Evolutionary conservation across 2,113 vertebrate species (phyloP).

Genomic region (Cygnus atratus): DNA sequence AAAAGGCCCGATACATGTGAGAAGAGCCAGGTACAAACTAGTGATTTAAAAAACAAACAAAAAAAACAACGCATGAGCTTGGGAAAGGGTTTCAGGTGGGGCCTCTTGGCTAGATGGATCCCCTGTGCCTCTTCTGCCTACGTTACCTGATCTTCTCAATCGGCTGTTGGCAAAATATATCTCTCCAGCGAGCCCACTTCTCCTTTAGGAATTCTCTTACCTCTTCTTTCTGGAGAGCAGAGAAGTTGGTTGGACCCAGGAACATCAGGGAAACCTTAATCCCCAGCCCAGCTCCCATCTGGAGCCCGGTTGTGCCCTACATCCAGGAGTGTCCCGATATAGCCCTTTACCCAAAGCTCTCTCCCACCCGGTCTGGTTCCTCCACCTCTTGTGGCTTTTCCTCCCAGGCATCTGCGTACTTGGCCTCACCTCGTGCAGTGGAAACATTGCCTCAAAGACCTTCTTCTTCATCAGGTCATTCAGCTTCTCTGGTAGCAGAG

Average conservation of each 20-base stretch:
- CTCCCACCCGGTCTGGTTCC: accelerated
- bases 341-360: background rate
- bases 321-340: accelerated
- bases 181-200: constrained; percentile 83
- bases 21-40: background rate
- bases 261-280: accelerated
- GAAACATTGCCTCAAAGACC: constrained; percentile 87
- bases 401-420: background rate
- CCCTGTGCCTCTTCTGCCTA: background rate
- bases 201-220: constrained; percentile 55
- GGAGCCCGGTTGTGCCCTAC: accelerated
- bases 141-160: constrained; percentile 80
- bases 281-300: accelerated
- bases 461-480: constrained; percentile 69
- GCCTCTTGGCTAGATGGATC: background rate
- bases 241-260: background rate
- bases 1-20: accelerated
- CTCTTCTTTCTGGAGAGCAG: constrained; percentile 60
- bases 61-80: background rate
- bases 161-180: constrained; percentile 71
- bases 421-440: constrained; percentile 85
- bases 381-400: background rate
- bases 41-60: background rate
- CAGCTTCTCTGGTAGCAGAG: constrained; percentile 77
- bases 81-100: background rate